Evolutionary conservation across 2,888 invertebrate genomes (phyloP).

Genomic region (Papilio demoleus): DNA sequence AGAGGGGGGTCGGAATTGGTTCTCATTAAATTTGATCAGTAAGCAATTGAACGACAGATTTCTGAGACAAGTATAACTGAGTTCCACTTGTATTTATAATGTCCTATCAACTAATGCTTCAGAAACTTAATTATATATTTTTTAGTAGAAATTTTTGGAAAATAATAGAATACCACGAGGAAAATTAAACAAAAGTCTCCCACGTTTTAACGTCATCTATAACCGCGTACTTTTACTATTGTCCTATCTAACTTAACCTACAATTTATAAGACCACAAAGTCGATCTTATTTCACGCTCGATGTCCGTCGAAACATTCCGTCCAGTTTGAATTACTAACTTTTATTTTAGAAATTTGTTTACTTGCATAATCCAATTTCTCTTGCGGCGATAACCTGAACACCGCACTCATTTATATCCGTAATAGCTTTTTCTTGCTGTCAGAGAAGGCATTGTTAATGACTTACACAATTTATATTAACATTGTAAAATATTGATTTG

Average conservation of each 20-base stretch:
- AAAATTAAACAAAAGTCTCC: not conserved
- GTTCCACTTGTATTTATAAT: too few species aligned
- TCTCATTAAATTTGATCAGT: constrained; percentile 35
- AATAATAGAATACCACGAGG: not conserved
- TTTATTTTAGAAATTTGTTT: constrained; percentile 42
- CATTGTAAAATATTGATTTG: not conserved
- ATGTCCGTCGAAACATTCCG: constrained; percentile 57
- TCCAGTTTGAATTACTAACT: constrained; percentile 47
- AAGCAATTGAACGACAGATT: constrained; percentile 9
- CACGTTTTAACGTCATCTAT: not conserved
- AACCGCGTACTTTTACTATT: not conserved
- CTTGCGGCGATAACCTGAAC: constrained; percentile 19
- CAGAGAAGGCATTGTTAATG: constrained; percentile 11
- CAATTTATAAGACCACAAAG: constrained; percentile 41
- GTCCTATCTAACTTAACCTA: constrained; percentile 24
- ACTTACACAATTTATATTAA: constrained; percentile 2
- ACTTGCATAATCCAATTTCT: constrained; percentile 38
- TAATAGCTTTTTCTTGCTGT: constrained; percentile 15
- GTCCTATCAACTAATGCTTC: too few species aligned
- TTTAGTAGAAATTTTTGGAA: not conserved
- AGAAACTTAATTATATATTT: too few species aligned
- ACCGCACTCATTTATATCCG: constrained; percentile 20
- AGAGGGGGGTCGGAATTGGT: constrained; percentile 29
- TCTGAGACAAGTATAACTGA: not conserved
- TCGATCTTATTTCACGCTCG: constrained; percentile 63